Conservation (phyloP, 2,113 vertebrate species). For the Panthera tigris region DNA sequence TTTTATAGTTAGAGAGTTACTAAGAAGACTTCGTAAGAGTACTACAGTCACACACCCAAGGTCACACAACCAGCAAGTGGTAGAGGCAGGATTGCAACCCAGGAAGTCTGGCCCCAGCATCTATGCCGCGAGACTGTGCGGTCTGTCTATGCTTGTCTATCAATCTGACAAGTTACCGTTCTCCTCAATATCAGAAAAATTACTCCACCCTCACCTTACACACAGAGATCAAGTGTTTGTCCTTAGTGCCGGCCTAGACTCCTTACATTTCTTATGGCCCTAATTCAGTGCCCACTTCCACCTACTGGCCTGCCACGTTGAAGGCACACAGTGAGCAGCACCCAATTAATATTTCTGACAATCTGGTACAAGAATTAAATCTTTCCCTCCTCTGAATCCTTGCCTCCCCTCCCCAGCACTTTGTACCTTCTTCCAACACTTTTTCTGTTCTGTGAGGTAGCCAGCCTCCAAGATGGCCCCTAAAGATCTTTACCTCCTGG, state of each 20-base stretch:
- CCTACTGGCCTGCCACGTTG: background rate
- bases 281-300: constrained; percentile 20
- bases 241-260: background rate
- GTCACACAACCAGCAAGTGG: background rate
- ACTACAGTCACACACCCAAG: background rate
- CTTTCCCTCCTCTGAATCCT: background rate
- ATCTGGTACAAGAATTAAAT: constrained; percentile 11
- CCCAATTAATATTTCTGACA: background rate
- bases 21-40: background rate
- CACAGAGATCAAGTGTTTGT: constrained; percentile 43
- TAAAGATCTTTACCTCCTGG: background rate
- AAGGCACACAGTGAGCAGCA: background rate
- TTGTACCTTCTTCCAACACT: background rate
- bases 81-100: background rate
- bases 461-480: background rate
- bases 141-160: background rate
- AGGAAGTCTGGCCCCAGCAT: background rate
- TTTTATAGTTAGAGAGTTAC: constrained; percentile 21
- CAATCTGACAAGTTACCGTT: constrained; percentile 16
- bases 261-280: background rate
- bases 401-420: background rate
- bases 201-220: constrained; percentile 30
- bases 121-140: background rate
- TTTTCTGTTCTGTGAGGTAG: background rate
- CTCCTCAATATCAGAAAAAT: constrained; percentile 52